Conservation (phyloP, 2,888 invertebrate genomes). For the Petrolisthes cinctipes region DNA sequence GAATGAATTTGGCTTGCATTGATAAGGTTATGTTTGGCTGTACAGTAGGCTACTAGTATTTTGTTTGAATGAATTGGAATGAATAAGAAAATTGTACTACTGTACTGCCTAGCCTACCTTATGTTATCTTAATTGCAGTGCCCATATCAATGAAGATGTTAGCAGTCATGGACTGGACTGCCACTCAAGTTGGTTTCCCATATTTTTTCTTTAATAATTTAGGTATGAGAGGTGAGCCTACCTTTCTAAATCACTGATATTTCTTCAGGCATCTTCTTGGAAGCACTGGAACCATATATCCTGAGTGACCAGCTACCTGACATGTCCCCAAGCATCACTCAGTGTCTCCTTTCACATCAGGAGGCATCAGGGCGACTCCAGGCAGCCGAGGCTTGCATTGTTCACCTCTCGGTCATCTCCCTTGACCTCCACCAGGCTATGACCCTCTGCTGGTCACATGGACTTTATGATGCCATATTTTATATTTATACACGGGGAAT, state of each 20-base stretch:
- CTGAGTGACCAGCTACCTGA: slow-evolving; percentile 75
- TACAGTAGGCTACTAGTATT: too few species aligned
- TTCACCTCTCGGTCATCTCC: slow-evolving; percentile 80
- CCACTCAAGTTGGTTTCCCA: neutral
- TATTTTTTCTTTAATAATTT: too few species aligned
- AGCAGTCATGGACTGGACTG: neutral
- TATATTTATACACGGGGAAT: slow-evolving; percentile 84
- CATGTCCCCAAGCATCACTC: slow-evolving; percentile 80
- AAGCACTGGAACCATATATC: slow-evolving; percentile 80
- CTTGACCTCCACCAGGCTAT: slow-evolving; percentile 82
- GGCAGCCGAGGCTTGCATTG: slow-evolving; percentile 79
- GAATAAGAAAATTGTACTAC: too few species aligned
- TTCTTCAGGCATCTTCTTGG: slow-evolving; percentile 73
- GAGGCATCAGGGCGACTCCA: slow-evolving; percentile 73
- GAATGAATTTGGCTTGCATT: too few species aligned
- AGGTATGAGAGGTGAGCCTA: neutral
- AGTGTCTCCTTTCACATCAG: slow-evolving; percentile 80
- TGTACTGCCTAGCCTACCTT: too few species aligned
- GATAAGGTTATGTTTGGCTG: too few species aligned
- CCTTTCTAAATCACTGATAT: neutral
- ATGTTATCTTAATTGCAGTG: too few species aligned
- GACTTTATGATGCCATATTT: slow-evolving; percentile 79
- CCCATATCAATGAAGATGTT: too few species aligned
- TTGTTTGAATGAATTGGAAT: too few species aligned
- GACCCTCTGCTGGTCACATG: slow-evolving; percentile 75